Evolutionary conservation across 2,888 invertebrate genomes (phyloP).

Genomic region (Acrocyrtus sp.): DNA sequence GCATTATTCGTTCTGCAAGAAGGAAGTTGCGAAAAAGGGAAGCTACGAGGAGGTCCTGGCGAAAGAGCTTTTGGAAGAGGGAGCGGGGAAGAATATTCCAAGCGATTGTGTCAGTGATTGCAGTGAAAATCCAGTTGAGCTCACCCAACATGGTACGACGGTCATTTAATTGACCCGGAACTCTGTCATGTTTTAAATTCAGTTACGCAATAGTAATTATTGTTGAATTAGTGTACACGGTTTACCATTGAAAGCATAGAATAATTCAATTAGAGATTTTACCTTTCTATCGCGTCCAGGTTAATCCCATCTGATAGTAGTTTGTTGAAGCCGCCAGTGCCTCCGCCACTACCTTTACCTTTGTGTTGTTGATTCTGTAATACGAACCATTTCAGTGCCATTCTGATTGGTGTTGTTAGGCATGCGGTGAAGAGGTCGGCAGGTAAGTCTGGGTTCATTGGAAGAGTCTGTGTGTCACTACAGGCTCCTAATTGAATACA

Average conservation of each 20-base stretch:
- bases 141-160: constrained; percentile 97
- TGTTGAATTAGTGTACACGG: too few relatives aligned
- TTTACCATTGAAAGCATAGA: too few relatives aligned
- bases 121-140: constrained; percentile 99
- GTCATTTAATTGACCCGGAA: constrained; percentile 95
- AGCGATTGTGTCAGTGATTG: constrained; percentile 99
- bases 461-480: constrained; percentile 89
- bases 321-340: constrained; percentile 68
- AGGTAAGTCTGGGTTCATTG: constrained; percentile 97
- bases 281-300: constrained; percentile 91
- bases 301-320: constrained; percentile 81
- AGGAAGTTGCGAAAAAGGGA: constrained; percentile 97
- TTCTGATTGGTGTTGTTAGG: constrained; percentile 97
- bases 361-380: constrained; percentile 85
- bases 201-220: not conserved
- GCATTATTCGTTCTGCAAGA: constrained; percentile 94
- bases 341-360: not conserved
- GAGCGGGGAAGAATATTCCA: constrained; percentile 89
- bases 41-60: constrained; percentile 98
- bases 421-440: constrained; percentile 98
- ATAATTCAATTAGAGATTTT: too few relatives aligned
- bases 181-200: constrained; percentile 70
- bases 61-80: constrained; percentile 75
- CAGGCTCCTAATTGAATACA: constrained; percentile 98
- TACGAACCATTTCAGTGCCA: constrained; percentile 94